Conservation (phyloP, 2,888 invertebrate genomes). For the Dione vanillae region DNA sequence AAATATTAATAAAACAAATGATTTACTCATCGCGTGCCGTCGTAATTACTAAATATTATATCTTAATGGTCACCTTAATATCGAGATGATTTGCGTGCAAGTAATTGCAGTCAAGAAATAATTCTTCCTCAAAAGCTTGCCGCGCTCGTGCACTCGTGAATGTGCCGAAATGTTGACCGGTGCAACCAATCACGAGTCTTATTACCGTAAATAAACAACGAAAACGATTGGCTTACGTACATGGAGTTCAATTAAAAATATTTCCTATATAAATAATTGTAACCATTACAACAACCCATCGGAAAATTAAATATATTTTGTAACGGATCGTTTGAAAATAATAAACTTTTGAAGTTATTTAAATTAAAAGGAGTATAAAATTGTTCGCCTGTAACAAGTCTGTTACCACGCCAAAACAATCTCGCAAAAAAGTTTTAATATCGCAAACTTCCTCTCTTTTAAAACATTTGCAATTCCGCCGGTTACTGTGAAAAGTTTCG, state of each 20-base stretch:
- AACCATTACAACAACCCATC: neutral
- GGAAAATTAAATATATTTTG: conserved; percentile 4
- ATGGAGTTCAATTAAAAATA: conserved; percentile 10
- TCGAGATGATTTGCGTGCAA: conserved; percentile 59
- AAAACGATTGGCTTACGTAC: conserved; percentile 5
- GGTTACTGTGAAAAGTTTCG: conserved; percentile 39
- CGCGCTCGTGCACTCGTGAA: conserved; percentile 43
- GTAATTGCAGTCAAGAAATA: conserved; percentile 59
- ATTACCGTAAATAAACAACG: conserved; percentile 1
- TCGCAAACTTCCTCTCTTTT: conserved; percentile 30
- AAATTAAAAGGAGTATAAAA: conserved; percentile 8
- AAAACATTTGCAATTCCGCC: conserved; percentile 41
- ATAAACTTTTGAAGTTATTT: conserved; percentile 14
- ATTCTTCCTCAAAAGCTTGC: conserved; percentile 56
- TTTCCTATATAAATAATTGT: conserved; percentile 16
- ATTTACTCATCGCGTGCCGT: conserved; percentile 50
- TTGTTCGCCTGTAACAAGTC: conserved; percentile 18
- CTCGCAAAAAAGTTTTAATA: conserved; percentile 43
- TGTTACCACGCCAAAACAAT: conserved; percentile 36
- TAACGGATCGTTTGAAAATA: neutral
- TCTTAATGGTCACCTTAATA: conserved; percentile 61
- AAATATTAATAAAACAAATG: conserved; percentile 36
- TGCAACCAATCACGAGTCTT: neutral
- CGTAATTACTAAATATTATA: conserved; percentile 53
- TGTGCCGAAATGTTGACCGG: conserved; percentile 48